Conservation (phyloP, 2,113 vertebrate species). For the Turdus rufiventris region DNA sequence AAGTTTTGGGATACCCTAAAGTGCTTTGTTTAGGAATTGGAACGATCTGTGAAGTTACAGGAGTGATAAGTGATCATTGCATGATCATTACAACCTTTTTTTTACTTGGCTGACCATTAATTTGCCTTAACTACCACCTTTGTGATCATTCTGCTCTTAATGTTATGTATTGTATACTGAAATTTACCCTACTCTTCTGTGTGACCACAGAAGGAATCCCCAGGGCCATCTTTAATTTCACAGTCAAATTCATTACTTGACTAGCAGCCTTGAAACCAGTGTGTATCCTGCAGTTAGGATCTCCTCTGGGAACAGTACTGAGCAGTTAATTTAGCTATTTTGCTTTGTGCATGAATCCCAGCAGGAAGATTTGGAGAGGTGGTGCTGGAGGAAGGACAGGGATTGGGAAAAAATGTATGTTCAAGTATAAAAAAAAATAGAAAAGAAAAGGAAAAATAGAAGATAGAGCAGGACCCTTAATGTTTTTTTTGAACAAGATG, state of each 20-base stretch:
- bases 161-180: neutral
- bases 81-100: neutral
- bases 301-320: constrained; percentile 20
- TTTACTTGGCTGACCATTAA: neutral
- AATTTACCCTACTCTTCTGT: neutral
- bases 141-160: neutral
- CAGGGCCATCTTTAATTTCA: constrained; percentile 49
- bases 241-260: constrained; percentile 31
- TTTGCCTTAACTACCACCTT: neutral
- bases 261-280: neutral
- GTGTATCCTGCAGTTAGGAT: constrained; percentile 11
- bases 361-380: neutral
- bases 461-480: neutral
- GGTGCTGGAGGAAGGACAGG: neutral
- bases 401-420: neutral
- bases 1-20: neutral
- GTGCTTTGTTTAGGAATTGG: neutral
- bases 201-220: constrained; percentile 28
- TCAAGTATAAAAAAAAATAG: neutral
- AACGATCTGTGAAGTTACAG: neutral
- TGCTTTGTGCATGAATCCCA: neutral
- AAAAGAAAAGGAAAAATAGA: neutral
- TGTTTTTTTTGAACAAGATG: constrained; percentile 52
- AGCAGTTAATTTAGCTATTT: neutral
- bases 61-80: neutral